Conservation (phyloP, 2,113 vertebrate species). For the Gallinago media region DNA sequence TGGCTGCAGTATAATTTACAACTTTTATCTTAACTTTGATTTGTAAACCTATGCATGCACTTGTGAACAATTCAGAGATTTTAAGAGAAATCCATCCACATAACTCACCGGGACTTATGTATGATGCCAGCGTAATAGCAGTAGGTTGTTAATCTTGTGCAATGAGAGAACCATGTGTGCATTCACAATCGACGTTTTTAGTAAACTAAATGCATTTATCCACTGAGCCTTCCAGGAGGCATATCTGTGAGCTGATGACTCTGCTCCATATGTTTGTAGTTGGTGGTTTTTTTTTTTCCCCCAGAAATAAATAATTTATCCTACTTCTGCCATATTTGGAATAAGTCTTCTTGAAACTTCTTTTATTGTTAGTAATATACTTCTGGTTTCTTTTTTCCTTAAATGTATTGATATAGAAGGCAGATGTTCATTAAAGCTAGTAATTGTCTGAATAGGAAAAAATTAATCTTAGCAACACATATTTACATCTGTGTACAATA, state of each 20-base stretch:
- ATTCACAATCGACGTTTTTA: background rate
- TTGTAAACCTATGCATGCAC: rapidly evolving
- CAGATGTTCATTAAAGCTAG: background rate
- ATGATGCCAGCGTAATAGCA: background rate
- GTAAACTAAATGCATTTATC: background rate
- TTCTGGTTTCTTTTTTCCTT: background rate
- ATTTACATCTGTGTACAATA: background rate
- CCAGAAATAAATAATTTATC: background rate
- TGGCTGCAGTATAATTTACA: background rate
- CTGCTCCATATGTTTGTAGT: background rate
- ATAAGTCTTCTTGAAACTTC: background rate
- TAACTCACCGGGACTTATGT: background rate
- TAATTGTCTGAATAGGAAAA: background rate
- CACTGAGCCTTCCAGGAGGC: background rate
- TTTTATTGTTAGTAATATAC: background rate
- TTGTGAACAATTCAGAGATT: background rate
- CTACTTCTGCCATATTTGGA: background rate
- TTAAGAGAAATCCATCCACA: background rate
- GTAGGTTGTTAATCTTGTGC: background rate
- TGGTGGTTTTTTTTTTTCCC: background rate
- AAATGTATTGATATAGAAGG: background rate
- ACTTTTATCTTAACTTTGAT: background rate
- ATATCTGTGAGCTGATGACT: background rate
- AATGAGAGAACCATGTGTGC: background rate
- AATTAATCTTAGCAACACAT: background rate